Evolutionary conservation across 2,888 invertebrate genomes (phyloP).

Genomic region (Eupithecia inturbata): DNA sequence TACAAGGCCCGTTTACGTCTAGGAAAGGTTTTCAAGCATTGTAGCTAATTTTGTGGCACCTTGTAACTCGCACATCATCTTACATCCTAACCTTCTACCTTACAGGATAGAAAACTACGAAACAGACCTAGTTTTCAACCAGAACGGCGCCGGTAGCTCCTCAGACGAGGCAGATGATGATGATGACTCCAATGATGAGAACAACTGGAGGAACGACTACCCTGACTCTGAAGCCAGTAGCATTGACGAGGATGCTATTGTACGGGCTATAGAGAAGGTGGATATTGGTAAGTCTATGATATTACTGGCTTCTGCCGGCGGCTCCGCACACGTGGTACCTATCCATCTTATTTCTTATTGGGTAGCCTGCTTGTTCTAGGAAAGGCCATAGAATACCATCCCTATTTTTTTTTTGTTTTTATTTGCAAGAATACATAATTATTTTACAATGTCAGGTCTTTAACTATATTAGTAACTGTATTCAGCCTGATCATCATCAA

Average conservation of each 20-base stretch:
- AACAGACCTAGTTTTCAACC: slow-evolving; percentile 66
- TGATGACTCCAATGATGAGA: slow-evolving; percentile 91
- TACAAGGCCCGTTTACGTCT: no score
- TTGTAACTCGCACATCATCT: no score
- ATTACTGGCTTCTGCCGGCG: not conserved
- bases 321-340: not conserved
- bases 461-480: no score
- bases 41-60: no score
- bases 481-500: no score
- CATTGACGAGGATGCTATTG: slow-evolving; percentile 86
- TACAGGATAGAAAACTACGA: slow-evolving; percentile 75
- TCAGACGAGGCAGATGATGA: slow-evolving; percentile 74
- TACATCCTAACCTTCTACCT: no score
- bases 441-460: no score
- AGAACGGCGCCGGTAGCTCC: slow-evolving; percentile 54
- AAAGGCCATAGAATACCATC: no score
- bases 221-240: slow-evolving; percentile 88
- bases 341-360: not conserved
- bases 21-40: no score
- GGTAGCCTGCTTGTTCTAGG: no score
- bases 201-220: slow-evolving; percentile 91
- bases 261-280: slow-evolving; percentile 80
- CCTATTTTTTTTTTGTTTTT: no score
- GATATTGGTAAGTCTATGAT: slow-evolving; percentile 59
- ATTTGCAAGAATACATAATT: no score